Base-by-base conservation (phyloP, 2,888 invertebrate genomes). In the Drosophila heteroneura region DNA sequence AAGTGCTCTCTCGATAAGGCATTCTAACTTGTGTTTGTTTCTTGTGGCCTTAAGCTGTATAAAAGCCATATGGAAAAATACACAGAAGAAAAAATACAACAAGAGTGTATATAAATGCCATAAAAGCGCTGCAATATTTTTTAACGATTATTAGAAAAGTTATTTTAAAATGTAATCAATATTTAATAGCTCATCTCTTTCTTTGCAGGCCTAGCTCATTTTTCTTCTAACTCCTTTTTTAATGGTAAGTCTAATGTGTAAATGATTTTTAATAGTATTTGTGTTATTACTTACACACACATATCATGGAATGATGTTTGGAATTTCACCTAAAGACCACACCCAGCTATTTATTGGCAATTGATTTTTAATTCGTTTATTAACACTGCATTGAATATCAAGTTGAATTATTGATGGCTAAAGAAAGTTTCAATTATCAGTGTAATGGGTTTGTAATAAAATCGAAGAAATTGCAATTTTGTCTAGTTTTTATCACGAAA, bases 171-270 rank as follows among this genome's bases (percentile, higher is more conserved):
- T 66, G 59, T 71, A 76, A 76, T 76, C 59, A 41, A n/a, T 57
- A 58, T 76, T 63, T 63, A 44, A 62, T 70, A 66, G 59, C 22
- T 58, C 6, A 54, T 54, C n/a, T 69, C 33, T 61, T 70, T 60
- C 32, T 1, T 83, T 86, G 30, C 83, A 89, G 84, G 63, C 70
- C 28, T 60, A 61, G 56, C 70, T 49, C 51, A 56, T 37, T 60
- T 30, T 37, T 49, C 64, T 52, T 54, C 22, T 52, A 76, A 70
- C 67, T 77, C 62, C 76, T 85, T 85, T 82, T 71, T 47, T 47
- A 47, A 78, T 76, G 89, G 84, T 84, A 81, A 72, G 84, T 82
- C 19, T 41, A 53, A 60, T 60, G 22, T 58, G 58, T 41, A 49
- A 60, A 58, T 33, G 57, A 41, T 57, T n/a, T 72, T 53, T 41